These are phyloP conservation scores for Acanthopagrus latus DNA, from an alignment of 2,797 vertebrate genomes.

Conservation along the genomic window DNA sequence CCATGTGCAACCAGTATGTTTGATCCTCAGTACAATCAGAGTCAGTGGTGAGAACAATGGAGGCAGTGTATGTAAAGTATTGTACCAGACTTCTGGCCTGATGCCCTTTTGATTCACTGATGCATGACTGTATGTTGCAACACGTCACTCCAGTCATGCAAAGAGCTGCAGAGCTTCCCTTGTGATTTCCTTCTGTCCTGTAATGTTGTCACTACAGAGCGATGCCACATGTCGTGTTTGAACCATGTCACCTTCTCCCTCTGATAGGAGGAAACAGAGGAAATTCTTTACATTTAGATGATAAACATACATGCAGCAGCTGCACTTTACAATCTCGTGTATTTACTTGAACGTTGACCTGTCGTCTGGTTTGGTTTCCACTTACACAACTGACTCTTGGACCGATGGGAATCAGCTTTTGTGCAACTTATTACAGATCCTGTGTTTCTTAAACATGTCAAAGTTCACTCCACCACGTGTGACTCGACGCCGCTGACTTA, in stretches of 20 bases:
- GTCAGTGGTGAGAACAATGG: not conserved
- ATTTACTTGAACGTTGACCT: not conserved
- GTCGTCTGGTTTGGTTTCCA: not conserved
- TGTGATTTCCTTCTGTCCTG: no score
- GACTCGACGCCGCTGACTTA: not conserved
- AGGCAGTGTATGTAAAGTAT: not conserved
- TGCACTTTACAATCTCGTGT: accelerated
- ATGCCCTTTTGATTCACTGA: not conserved
- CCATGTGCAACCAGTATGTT: no score
- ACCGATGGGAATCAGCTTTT: not conserved
- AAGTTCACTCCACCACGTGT: conserved; percentile 29
- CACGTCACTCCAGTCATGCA: not conserved
- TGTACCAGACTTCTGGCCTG: not conserved
- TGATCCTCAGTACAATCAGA: no score
- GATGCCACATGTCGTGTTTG: not conserved
- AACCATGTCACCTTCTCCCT: not conserved
- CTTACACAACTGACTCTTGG: not conserved
- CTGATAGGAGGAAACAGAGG: not conserved
- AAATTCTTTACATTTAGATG: not conserved
- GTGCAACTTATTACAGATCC: not conserved
- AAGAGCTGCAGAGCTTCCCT: not conserved
- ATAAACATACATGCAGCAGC: not conserved
- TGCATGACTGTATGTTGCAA: not conserved
- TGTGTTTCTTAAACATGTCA: conserved; percentile 7
- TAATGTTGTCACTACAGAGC: not conserved